Base-by-base conservation (phyloP, 2,888 invertebrate genomes). In the Matsumyia berberina region DNA sequence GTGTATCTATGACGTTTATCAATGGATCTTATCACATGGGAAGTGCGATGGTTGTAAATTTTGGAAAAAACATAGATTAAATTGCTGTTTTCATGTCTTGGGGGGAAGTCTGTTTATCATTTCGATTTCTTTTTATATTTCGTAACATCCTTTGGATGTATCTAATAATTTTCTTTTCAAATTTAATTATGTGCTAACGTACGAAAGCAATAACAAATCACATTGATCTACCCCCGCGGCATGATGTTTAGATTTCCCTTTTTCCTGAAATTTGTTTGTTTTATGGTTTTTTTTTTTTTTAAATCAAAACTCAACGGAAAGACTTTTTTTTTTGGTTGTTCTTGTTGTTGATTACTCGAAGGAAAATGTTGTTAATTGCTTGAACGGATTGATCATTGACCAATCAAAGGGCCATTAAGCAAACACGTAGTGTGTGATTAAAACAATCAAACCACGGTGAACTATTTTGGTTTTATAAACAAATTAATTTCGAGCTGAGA, bases 161-260 rank as follows among this genome's bases (percentile, higher is more conserved):
- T 24, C 24, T 24, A 24, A 24, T 24, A 24, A 12, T 46, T n/a
- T 51, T 35, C 29, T 67, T 67, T 57, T 74, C 57, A 78, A 60
- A 17, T 67, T 83, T 64, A 73, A 83, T 78, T 67, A 73, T 6
- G 83, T 78, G 73, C 69, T 42, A 78, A 69, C 72, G 62, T 69
- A 64, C 60, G 77, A 39, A 60, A 62, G 55, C 72, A 77, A 82
- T 67, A 82, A 78, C 73, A 80, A 79, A 80, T 76, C 76, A 80
- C 44, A 85, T 53, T 80, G 76, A 85, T 85, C 80, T 70, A 69
- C 76, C 64, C 80, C 66, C 74, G 70, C 58, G 17, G 74, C 66
- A 76, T 76, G 62, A 80, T 85, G 79, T 85, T 85, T 85, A 85
- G 64, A 85, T 70, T 76, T 55, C 12, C 9, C 55, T 55, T 66